phyloP scores from a whole-genome alignment of 1,140 invertebrate genomes.

The Phenacoccus solenopsis region DNA sequence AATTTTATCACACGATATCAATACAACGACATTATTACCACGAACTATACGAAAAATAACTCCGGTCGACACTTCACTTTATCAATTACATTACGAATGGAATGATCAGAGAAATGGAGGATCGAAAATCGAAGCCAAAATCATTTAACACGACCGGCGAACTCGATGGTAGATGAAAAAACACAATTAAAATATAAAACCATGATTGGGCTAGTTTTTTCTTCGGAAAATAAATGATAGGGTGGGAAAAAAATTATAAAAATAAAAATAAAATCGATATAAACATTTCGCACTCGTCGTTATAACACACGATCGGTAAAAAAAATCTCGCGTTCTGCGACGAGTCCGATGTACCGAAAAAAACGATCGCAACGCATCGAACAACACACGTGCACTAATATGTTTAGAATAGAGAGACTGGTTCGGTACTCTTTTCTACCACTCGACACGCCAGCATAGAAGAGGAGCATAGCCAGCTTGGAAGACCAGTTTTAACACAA shows the following conservation, averaged over 20 bases:
- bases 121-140: background rate
- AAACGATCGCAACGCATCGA: background rate
- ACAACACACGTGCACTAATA: conserved; percentile 16
- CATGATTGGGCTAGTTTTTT: too few species aligned
- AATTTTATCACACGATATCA: background rate
- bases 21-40: background rate
- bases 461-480: background rate
- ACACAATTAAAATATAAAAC: background rate
- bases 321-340: background rate
- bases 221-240: too few species aligned
- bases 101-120: too few species aligned
- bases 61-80: background rate
- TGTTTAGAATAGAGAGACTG: background rate
- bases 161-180: background rate
- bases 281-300: background rate
- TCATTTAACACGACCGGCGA: background rate
- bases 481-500: conserved; percentile 14
- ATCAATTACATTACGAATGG: too few species aligned
- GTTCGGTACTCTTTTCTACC: conserved; percentile 12
- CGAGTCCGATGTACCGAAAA: background rate
- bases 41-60: background rate
- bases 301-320: background rate
- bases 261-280: background rate
- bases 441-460: conserved; percentile 6
- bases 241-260: too few species aligned